phyloP scores from a whole-genome alignment of 2,888 invertebrate species.

The Heteromyza rotundicornis region DNA sequence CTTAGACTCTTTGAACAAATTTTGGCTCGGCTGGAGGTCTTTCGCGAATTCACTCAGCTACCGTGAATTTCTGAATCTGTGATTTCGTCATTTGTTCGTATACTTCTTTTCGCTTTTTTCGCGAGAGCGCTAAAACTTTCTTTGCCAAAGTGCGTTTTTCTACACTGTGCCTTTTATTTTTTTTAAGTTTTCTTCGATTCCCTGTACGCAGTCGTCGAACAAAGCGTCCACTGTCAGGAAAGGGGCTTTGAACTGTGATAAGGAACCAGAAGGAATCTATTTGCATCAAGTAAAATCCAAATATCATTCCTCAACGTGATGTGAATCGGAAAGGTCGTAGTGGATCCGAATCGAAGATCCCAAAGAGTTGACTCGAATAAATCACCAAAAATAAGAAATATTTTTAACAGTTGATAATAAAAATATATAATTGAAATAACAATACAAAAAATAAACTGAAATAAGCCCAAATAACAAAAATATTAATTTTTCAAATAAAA shows the following conservation, averaged over 20 bases:
- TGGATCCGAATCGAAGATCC: constrained; percentile 5
- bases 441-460: no score
- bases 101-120: constrained; percentile 8
- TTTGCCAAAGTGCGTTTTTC: background rate
- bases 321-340: constrained; percentile 54
- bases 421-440: background rate
- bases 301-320: constrained; percentile 58
- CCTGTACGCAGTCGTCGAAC: constrained; percentile 25
- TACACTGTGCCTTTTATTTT: constrained; percentile 3
- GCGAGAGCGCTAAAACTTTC: background rate
- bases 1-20: background rate
- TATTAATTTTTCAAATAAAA: no score
- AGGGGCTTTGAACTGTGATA: constrained; percentile 6
- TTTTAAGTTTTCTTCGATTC: constrained; percentile 6
- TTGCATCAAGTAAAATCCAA: constrained; percentile 28
- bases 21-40: background rate
- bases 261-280: constrained; percentile 22
- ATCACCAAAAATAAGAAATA: no score
- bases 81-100: background rate
- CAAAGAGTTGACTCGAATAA: background rate
- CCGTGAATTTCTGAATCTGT: background rate
- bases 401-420: background rate
- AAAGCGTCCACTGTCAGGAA: constrained; percentile 5
- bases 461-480: no score
- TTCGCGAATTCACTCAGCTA: background rate